phyloP scores from a whole-genome alignment of 92 coral and sea anemone genomes.

The Umimayanthus chanpuru region DNA sequence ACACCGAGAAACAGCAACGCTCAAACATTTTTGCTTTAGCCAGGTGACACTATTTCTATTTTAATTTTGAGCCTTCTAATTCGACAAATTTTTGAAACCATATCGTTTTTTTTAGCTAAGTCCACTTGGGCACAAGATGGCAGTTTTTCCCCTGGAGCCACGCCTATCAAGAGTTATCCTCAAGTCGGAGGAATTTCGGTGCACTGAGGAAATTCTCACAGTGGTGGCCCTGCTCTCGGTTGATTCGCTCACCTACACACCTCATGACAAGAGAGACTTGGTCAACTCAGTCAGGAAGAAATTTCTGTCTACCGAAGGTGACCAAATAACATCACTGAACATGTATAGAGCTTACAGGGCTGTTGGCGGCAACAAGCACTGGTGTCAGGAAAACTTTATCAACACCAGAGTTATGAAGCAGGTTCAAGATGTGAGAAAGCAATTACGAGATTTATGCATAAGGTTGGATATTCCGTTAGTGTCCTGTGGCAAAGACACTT shows the following conservation, averaged over 20 bases:
- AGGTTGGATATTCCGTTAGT: constrained; percentile 74
- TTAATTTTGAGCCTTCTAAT: neutral
- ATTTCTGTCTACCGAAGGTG: constrained; percentile 93
- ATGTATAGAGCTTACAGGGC: constrained; percentile 93
- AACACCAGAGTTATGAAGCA: constrained; percentile 86
- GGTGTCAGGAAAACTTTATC: constrained; percentile 92
- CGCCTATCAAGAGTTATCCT: constrained; percentile 85
- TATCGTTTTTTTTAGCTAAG: constrained; percentile 63
- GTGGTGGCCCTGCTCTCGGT: constrained; percentile 91
- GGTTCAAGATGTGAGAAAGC: constrained; percentile 89
- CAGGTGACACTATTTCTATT: neutral
- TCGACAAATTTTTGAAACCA: neutral
- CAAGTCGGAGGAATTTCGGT: constrained; percentile 71
- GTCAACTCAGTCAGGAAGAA: constrained; percentile 87
- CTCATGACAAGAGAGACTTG: constrained; percentile 89
- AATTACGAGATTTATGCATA: constrained; percentile 79
- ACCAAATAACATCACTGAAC: constrained; percentile 89
- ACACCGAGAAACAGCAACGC: too few species aligned
- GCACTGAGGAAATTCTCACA: constrained; percentile 92
- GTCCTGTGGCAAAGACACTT: constrained; percentile 89
- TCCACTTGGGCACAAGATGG: constrained; percentile 83
- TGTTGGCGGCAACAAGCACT: constrained; percentile 78
- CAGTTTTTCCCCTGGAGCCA: constrained; percentile 91
- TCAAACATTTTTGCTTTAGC: too few species aligned
- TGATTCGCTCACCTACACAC: constrained; percentile 92